phyloP scores from a whole-genome alignment of 2,113 vertebrate genomes.

The Eublepharis macularius region DNA sequence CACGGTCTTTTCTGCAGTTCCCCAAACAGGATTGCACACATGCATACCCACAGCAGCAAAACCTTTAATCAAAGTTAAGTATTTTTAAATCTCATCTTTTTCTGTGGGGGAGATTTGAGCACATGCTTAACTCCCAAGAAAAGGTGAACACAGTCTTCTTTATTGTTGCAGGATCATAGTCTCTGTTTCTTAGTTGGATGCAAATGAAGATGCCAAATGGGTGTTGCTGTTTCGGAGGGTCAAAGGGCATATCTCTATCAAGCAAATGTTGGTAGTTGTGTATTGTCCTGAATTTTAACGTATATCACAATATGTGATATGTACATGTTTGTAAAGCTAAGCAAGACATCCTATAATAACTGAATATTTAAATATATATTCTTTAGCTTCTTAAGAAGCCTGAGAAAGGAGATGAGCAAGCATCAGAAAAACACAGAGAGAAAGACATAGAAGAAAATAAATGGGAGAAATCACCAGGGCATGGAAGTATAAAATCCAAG shows the following conservation, averaged over 20 bases:
- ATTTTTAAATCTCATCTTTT: neutral
- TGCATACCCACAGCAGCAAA: neutral
- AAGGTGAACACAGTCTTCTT: neutral
- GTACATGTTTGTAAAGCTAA: neutral
- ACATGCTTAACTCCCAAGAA: neutral
- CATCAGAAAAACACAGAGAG: slow-evolving; percentile 84
- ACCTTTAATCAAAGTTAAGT: neutral
- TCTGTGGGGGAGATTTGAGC: neutral
- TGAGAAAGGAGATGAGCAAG: slow-evolving; percentile 88
- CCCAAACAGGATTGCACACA: neutral
- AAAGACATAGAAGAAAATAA: slow-evolving; percentile 84
- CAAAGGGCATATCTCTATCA: neutral
- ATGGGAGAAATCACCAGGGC: slow-evolving; percentile 78
- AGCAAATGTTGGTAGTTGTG: neutral
- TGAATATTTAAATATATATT: slow-evolving; percentile 32
- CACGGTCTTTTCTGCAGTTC: neutral
- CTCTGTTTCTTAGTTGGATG: neutral
- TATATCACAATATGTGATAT: slow-evolving; percentile 5
- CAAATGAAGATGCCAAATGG: neutral
- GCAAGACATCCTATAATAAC: slow-evolving; percentile 4
- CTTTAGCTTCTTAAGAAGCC: slow-evolving; percentile 94
- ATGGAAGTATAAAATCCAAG: slow-evolving; percentile 76
- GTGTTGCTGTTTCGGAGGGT: neutral
- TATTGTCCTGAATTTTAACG: neutral
- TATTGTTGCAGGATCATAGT: neutral